Evolutionary conservation across 2,797 vertebrate genomes (phyloP), one percentile per base, ranked within the genome.

Genomic region (Sylvia borin): DNA sequence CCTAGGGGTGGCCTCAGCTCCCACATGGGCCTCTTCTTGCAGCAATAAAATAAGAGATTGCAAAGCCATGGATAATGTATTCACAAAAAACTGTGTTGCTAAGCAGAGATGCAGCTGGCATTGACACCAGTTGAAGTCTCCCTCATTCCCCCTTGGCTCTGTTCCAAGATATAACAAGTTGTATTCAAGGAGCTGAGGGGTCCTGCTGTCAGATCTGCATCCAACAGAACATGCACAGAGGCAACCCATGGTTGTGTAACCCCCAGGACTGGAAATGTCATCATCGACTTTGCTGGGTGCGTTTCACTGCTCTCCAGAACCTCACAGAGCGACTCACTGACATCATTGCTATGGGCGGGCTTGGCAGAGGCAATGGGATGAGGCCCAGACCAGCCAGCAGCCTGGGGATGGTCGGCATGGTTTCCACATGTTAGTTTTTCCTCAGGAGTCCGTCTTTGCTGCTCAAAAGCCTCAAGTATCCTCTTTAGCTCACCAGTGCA

Each of bases 251-350:
- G 85, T 61, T 4, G 0, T 65, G 74, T 76, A 91, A 93, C n/a
- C 62, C 71, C 50, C 61, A 72, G 85, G 86, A 75, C 71, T 88
- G 53, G 60, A 94, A 95, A 96, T 88, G 66, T 94, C 85, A 72
- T 94, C 51, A 87, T 0, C 92, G 58, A 88, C 86, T 96, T 94
- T 82, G 85, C n/a, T 91, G 78, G 75, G 84, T 74, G 55, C 83
- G 72, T 95, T 93, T 93, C 91, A 88, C 34, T 64, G 76, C 74
- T 94, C 95, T 96, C 93, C 91, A 95, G 91, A 96, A 94, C 67
- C 91, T 90, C 3, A 2, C 11, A 70, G 92, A 96, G 85, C 45
- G 5, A 83, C 53, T 86, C 87, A 43, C 73, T 97, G 94, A 96
- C 94, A 95, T 97, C 95, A 97, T 60, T 82, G 51, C 93, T 81